Evolutionary conservation across 1,140 invertebrate genomes (phyloP), one percentile per base, ranked within the genome.

Genomic region (Microplitis demolitor): DNA sequence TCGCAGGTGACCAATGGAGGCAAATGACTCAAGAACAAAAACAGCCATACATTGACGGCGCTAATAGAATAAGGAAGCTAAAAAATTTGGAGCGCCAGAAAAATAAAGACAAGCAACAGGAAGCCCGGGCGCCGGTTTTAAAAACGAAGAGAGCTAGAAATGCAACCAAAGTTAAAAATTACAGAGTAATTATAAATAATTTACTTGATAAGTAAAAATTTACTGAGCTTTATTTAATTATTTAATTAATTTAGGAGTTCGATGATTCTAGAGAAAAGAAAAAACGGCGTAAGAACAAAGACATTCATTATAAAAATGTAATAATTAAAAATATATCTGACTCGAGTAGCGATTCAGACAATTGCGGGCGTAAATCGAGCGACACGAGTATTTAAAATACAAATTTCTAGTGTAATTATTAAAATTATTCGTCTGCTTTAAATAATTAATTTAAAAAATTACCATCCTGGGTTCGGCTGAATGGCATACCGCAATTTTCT

Each of bases 401-500:
- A n/a, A 31, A 35, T 39, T 35, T 51, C 9, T 64, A 11, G 8
- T 66, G 9, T 53, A 31, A 51, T 50, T 31, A 4, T 34, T 35
- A 45, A 45, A 45, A 34, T 50, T 53, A 37, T 56, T 58, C 24
- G 24, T 45, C 45, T 9, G 37, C 56, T n/a, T 13, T 4, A 31
- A 51, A 31, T 50, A 31, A 50, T 66, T 4, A 39, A 62, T 11
- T 14, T 24, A 2, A 62, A 62, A 11, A 54, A 33, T 78, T 77
- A 77, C 97, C 92, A 71, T 94, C 97, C 53, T 92, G 89, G 1
- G 97, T 97, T 67, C 98, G 91, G 74, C 97, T 99, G 88, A 99
- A 99, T 5, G 98, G 97, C 95, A 93, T 92, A 95, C 97, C 98
- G 87, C 97, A 98, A 88, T 99, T 99, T 89, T 99, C 98, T 62